These are phyloP conservation scores for Agrotis ipsilon DNA, from an alignment of 2,888 invertebrate genomes.

Conservation along the genomic window DNA sequence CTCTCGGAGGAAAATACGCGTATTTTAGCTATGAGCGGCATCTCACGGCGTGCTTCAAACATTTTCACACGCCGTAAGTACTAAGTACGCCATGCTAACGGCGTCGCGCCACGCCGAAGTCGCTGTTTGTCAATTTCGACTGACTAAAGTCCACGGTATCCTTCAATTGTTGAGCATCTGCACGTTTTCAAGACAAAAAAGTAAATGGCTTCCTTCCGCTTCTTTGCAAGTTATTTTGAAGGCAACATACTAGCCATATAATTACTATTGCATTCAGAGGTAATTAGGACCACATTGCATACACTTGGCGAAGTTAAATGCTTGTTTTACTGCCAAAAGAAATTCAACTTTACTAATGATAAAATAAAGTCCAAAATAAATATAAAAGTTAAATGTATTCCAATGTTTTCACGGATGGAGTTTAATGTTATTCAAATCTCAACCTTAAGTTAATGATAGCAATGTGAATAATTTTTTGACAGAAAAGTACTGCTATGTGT, in stretches of 20 bases:
- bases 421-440: not conserved
- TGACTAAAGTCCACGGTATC: no score
- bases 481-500: not conserved
- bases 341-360: not conserved
- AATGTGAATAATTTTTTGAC: not conserved
- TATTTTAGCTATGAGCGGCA: no score
- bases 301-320: not conserved
- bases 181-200: no score
- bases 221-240: not conserved
- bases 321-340: not conserved
- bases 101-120: no score
- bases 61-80: no score
- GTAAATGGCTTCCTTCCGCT: conserved; percentile 8
- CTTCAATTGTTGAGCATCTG: no score
- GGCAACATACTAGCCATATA: not conserved
- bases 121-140: no score
- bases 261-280: conserved; percentile 2
- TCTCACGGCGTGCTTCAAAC: no score
- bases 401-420: no score
- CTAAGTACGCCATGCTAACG: no score
- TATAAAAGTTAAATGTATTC: not conserved
- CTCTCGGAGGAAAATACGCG: no score
- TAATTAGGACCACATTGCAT: not conserved
- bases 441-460: not conserved
- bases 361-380: conserved; percentile 2